Evolutionary conservation across 2,797 vertebrate genomes (phyloP), one percentile per base, ranked within the genome.

Genomic region (Pseudomugil tenellus): DNA sequence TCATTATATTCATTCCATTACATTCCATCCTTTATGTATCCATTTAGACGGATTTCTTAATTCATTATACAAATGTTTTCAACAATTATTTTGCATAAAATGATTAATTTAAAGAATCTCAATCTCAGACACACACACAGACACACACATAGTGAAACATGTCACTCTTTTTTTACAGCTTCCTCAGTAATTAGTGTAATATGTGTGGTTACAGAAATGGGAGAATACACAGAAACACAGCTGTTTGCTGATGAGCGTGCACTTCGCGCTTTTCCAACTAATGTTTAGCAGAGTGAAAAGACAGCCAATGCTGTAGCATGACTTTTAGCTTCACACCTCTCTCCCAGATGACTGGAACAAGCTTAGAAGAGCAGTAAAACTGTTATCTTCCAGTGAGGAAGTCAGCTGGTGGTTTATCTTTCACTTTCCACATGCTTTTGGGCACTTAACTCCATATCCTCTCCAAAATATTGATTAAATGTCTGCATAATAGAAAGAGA

Each of bases 191-290:
- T 83, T 76, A 76, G 67, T n/a, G 25, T 9, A 14, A 76, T 60
- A 67, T 58, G 58, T 56, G 14, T 32, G 58, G 54, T 70, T 51
- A 39, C 8, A 7, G 60, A 72, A 62, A 46, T 37, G 52, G 61
- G 28, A 1, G 21, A 37, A 63, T 31, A 41, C 29, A 4, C 34
- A 52, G 71, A n/a, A n/a, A n/a, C n/a, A n/a, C 6, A 3, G 29
- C 29, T 31, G 6, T 31, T 3, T 39, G 37, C 37, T 39, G 61
- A 81, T 70, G 71, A 66, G 52, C 0, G 2, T 14, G 6, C 34
- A 21, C 37, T 57, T 29, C 58, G 53, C 55, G 39, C 21, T 32
- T 17, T 39, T 48, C 73, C 89, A 89, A 78, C 87, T 88, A 85
- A 77, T 65, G 60, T 65, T 34, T 11, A 63, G 59, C 43, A 23